phyloP scores from a whole-genome alignment of 1,140 invertebrate species.

The Drosophila pruinosa region DNA sequence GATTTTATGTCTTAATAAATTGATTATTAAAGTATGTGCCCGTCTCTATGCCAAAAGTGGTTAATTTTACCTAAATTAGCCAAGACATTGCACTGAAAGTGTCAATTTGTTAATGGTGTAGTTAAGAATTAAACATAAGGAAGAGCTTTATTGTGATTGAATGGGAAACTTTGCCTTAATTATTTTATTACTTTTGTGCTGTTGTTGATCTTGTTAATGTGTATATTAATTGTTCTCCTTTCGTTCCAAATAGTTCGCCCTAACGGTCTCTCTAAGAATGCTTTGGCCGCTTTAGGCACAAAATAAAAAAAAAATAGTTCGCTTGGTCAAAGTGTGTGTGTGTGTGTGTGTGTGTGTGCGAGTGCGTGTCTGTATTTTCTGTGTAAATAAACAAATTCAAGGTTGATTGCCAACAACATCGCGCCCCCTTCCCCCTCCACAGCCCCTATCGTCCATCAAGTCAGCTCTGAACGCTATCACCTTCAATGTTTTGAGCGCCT shows the following conservation, averaged over 20 bases:
- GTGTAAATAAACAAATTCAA: slow-evolving; percentile 73
- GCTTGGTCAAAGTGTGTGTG: slow-evolving; percentile 23
- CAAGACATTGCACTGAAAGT: neutral
- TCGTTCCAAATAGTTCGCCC: neutral
- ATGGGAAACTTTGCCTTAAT: too few species aligned
- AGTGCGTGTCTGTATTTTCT: slow-evolving; percentile 19
- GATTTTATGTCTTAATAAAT: slow-evolving; percentile 49
- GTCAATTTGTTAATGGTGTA: neutral
- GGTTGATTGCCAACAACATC: slow-evolving; percentile 69
- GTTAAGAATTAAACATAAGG: neutral
- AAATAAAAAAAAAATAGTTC: slow-evolving; percentile 27
- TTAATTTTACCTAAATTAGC: neutral
- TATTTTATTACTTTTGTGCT: neutral
- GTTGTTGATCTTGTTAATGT: slow-evolving; percentile 7
- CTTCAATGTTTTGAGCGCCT: slow-evolving; percentile 40
- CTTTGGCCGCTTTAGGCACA: slow-evolving; percentile 20
- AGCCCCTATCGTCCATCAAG: slow-evolving; percentile 17
- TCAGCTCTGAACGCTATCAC: slow-evolving; percentile 41
- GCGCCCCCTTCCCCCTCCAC: neutral
- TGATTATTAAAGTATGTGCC: slow-evolving; percentile 17
- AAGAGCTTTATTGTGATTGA: neutral
- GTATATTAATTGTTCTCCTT: neutral
- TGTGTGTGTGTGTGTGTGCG: slow-evolving; percentile 38
- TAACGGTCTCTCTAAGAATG: slow-evolving; percentile 9
- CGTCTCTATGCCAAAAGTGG: neutral